Percentiles rank a stretch among this genome's conserved stretches.
phyloP scores from a whole-genome alignment of 2,113 vertebrate genomes.

The Leucosticte australis region DNA sequence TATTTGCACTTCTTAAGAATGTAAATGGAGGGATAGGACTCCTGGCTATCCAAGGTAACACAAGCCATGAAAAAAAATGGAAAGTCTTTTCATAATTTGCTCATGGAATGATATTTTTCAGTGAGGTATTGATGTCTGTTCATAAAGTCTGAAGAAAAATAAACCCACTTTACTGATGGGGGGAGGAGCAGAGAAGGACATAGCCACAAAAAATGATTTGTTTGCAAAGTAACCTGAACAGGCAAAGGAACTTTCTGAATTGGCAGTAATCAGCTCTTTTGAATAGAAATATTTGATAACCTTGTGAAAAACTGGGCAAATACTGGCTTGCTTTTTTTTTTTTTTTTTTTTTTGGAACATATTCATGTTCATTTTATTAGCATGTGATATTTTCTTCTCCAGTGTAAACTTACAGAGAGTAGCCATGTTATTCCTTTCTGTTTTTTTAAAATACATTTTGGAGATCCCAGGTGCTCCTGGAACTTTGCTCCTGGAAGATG shows the following conservation, averaged over 20 bases:
- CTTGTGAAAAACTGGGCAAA: neutral
- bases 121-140: neutral
- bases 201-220: neutral
- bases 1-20: neutral
- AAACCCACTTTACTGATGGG: neutral
- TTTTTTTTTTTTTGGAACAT: neutral
- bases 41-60: neutral
- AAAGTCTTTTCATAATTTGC: neutral
- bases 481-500: neutral
- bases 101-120: neutral
- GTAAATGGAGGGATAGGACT: neutral
- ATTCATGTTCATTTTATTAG: neutral
- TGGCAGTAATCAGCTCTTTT: neutral
- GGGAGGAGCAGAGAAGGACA: neutral
- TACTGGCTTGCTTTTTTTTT: neutral
- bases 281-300: neutral
- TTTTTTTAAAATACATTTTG: accelerated
- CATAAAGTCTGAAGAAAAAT: neutral
- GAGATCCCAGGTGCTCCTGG: neutral
- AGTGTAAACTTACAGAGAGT: neutral
- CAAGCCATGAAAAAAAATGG: neutral
- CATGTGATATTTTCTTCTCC: neutral
- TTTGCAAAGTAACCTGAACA: neutral
- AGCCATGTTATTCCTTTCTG: neutral
- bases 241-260: neutral